These are phyloP conservation scores for Julus scandinavius DNA, from an alignment of 2,888 invertebrate genomes.

Conservation along the genomic window DNA sequence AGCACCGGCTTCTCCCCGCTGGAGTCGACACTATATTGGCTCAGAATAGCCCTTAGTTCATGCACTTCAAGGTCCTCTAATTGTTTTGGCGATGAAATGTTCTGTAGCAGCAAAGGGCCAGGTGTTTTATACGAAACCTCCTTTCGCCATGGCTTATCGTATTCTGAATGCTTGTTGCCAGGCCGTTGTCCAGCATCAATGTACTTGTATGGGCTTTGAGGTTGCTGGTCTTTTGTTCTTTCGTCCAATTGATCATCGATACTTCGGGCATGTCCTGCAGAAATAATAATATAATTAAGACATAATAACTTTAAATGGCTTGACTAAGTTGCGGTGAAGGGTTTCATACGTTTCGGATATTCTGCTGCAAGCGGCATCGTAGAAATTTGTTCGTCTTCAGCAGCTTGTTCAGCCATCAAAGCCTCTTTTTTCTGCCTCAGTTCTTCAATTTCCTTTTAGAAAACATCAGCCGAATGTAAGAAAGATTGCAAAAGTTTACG, in stretches of 20 bases:
- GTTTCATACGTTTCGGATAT: neutral
- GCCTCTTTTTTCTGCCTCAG: neutral
- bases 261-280: neutral
- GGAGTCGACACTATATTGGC: neutral
- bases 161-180: neutral
- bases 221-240: neutral
- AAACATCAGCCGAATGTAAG: too few relatives aligned
- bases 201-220: neutral
- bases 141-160: neutral
- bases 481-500: neutral
- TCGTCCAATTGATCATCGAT: neutral
- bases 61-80: neutral
- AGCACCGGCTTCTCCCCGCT: neutral
- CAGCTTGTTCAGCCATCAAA: neutral
- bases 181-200: neutral
- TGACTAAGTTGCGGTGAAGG: neutral
- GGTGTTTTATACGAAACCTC: neutral
- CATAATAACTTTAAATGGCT: too few relatives aligned
- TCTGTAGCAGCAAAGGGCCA: constrained; percentile 8
- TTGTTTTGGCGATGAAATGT: constrained; percentile 7
- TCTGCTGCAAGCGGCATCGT: neutral
- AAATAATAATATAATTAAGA: neutral
- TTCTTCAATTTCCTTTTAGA: neutral
- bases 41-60: constrained; percentile 9
- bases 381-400: neutral